A percentile compares a stretch with the other conserved stretches of the same genome.
These are phyloP conservation scores for Eupithecia pulchellata DNA, from an alignment of 2,888 invertebrate genomes.

Conservation along the genomic window DNA sequence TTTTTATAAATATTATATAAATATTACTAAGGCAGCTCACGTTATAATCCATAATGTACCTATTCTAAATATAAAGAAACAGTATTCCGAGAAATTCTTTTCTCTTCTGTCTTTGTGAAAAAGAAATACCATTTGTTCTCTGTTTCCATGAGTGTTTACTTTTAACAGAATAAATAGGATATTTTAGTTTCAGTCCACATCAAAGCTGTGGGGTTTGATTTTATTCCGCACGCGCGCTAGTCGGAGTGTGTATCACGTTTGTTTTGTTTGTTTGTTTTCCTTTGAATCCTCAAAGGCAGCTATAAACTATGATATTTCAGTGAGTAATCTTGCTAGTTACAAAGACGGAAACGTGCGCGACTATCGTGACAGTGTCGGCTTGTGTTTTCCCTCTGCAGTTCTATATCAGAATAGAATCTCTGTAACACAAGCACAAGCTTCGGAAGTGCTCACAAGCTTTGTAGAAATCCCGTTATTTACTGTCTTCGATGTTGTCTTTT, in stretches of 20 bases:
- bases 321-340: slow-evolving; percentile 16
- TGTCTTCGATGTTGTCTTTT: slow-evolving; percentile 13
- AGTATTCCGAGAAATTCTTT: no score
- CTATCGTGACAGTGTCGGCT: slow-evolving; percentile 11
- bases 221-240: slow-evolving; percentile 15
- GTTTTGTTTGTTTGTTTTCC: slow-evolving; percentile 16
- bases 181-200: slow-evolving; percentile 5
- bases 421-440: slow-evolving; percentile 11
- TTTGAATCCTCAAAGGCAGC: slow-evolving; percentile 18
- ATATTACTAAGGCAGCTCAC: not conserved
- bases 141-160: not conserved
- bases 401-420: slow-evolving; percentile 20
- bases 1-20: slow-evolving; percentile 12
- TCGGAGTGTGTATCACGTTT: slow-evolving; percentile 13
- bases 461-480: slow-evolving; percentile 16
- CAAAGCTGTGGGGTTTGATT: slow-evolving; percentile 12
- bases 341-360: slow-evolving; percentile 10
- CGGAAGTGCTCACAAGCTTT: slow-evolving; percentile 18
- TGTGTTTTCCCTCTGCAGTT: slow-evolving; percentile 12
- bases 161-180: not conserved
- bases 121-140: not conserved
- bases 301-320: slow-evolving; percentile 13
- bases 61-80: not conserved
- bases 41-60: not conserved
- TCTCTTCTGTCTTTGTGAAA: not conserved